Evolutionary conservation across 2,797 vertebrate species (phyloP), one percentile per base, ranked within the genome.

Genomic region (Leontopithecus rosalia): DNA sequence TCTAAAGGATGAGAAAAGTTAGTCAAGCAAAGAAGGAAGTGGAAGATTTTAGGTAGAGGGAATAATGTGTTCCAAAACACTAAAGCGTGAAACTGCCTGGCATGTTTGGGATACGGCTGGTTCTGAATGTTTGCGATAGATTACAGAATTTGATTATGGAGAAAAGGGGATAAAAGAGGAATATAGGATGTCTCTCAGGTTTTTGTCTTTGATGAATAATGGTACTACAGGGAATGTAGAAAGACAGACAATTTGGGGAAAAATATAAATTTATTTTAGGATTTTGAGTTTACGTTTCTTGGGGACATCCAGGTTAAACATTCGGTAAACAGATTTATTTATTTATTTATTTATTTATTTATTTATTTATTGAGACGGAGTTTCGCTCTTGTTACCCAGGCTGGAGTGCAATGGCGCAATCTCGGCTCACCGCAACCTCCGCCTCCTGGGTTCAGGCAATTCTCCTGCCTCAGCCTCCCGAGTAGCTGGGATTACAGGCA

Each of bases 1-100:
- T 93, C 52, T 87, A 58, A 97, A 97, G 39, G 48, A 58, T 83
- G 30, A 80, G 75, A 87, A 58, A 64, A 91, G 79, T 97, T 77
- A 92, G 52, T 90, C 30, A 86, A 48, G 57, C 33, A 77, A 88
- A 94, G 79, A 64, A 88, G 41, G 50, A 92, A 84, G 20, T 75
- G 50, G 46, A 91, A 72, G 41, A 61, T 96, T 95, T 95, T 64
- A 24, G 13, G 55, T 81, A 80, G 92, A 95, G 36, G 7, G 79
- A 95, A 57, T 89, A 43, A 58, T 86, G 22, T 85, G 52, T 92
- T 77, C 30, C 52, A 72, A 88, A 88, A 30, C 77, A 81, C 57
- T 30, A 22, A 80, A 36, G 50, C 6, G 0, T 75, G 75, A 86
- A 58, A 70, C 48, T 64, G n/a, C 73, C 17, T 61, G 70, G 28